Evolutionary conservation across 1,140 invertebrate species (phyloP).

Genomic region (Neelides sp.): DNA sequence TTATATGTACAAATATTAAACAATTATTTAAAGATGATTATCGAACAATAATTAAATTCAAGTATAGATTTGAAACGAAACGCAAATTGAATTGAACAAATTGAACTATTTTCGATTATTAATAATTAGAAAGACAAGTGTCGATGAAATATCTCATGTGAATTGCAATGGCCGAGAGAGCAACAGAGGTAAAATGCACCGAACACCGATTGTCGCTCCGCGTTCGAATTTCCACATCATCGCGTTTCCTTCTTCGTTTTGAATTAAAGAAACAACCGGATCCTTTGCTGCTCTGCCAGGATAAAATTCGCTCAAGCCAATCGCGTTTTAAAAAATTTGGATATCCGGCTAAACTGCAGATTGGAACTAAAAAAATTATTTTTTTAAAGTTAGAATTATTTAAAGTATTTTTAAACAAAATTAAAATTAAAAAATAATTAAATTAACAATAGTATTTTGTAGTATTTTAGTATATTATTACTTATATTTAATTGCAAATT

Average conservation of each 20-base stretch:
- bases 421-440: too few relatives aligned
- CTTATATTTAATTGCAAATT: too few relatives aligned
- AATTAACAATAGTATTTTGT: not conserved
- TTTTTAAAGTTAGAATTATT: too few relatives aligned
- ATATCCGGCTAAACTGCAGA: slow-evolving; percentile 11
- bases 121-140: slow-evolving; percentile 16
- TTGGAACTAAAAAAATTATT: not conserved
- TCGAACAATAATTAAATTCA: not conserved
- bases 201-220: slow-evolving; percentile 12
- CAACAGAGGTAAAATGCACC: slow-evolving; percentile 17
- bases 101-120: slow-evolving; percentile 1
- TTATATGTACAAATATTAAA: not conserved
- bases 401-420: too few relatives aligned
- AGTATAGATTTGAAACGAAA: not conserved
- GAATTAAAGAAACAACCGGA: slow-evolving; percentile 6
- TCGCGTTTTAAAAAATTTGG: slow-evolving; percentile 8
- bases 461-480: not conserved
- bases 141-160: slow-evolving; percentile 16
- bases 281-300: slow-evolving; percentile 1
- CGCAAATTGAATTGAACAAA: not conserved
- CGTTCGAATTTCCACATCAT: not conserved
- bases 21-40: not conserved
- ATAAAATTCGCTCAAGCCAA: slow-evolving; percentile 4
- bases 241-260: not conserved
- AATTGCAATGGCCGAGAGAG: slow-evolving; percentile 2